Conservation (phyloP, 2,113 vertebrate species). For the Vulpes vulpes region DNA sequence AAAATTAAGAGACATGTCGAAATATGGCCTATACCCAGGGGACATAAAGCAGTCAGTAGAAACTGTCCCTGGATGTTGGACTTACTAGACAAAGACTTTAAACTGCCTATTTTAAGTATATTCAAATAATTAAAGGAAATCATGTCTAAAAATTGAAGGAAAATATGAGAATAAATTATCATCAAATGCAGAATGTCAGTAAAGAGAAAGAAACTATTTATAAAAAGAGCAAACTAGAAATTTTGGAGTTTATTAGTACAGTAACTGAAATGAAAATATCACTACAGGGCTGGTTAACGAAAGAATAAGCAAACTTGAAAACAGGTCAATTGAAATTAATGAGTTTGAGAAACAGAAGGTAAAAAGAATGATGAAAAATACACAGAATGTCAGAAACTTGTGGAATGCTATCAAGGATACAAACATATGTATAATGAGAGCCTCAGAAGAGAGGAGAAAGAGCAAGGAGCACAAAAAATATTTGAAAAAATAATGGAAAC, state of each 20-base stretch:
- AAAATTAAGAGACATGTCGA: neutral
- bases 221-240: neutral
- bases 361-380: neutral
- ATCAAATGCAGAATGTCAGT: neutral
- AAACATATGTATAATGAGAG: neutral
- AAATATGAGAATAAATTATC: neutral
- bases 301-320: neutral
- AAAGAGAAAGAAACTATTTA: neutral
- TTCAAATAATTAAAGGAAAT: neutral
- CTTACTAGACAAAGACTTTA: neutral
- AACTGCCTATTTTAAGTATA: neutral
- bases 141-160: neutral
- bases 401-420: neutral
- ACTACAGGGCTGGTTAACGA: neutral
- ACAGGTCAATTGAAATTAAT: neutral
- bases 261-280: neutral
- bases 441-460: neutral
- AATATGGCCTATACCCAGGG: neutral
- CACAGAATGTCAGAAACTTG: neutral
- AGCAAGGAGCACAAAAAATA: neutral
- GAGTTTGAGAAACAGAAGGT: neutral
- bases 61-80: neutral
- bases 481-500: constrained; percentile 2
- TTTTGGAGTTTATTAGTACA: neutral
- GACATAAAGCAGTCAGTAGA: neutral